Evolutionary conservation across 2,113 vertebrate genomes (phyloP).

Genomic region (Tragelaphus imberbis): DNA sequence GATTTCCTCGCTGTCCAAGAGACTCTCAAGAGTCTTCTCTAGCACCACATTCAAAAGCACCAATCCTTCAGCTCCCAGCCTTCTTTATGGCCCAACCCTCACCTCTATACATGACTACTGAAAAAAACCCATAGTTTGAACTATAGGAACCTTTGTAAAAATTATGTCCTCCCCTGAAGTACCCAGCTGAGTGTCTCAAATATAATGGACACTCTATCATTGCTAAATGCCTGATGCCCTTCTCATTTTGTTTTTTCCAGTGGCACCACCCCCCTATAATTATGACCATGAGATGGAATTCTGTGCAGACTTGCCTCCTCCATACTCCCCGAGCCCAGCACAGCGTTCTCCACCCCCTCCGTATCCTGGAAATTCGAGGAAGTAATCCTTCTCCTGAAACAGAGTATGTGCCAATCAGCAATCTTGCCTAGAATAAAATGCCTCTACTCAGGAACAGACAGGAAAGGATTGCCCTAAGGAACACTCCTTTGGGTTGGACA

Average conservation of each 20-base stretch:
- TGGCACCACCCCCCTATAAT: conserved; percentile 87
- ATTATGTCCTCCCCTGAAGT: background rate
- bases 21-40: background rate
- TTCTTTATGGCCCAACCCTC: background rate
- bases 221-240: background rate
- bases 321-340: conserved; percentile 84
- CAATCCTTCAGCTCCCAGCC: fast-evolving
- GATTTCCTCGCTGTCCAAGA: background rate
- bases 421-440: background rate
- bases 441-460: background rate
- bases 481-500: background rate
- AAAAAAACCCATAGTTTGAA: background rate
- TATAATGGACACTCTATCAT: background rate
- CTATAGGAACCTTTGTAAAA: background rate
- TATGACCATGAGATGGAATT: conserved; percentile 89
- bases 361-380: conserved; percentile 87
- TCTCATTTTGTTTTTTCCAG: conserved; percentile 74
- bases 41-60: background rate
- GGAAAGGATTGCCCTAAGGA: background rate
- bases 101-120: background rate
- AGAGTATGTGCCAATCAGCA: background rate
- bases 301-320: conserved; percentile 83
- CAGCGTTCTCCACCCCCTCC: conserved; percentile 88
- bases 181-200: background rate
- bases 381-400: conserved; percentile 69